A percentile compares a stretch with the other conserved stretches of the same genome.
phyloP scores from a whole-genome alignment of 1,140 invertebrate species.

The Ceratina japonica region DNA sequence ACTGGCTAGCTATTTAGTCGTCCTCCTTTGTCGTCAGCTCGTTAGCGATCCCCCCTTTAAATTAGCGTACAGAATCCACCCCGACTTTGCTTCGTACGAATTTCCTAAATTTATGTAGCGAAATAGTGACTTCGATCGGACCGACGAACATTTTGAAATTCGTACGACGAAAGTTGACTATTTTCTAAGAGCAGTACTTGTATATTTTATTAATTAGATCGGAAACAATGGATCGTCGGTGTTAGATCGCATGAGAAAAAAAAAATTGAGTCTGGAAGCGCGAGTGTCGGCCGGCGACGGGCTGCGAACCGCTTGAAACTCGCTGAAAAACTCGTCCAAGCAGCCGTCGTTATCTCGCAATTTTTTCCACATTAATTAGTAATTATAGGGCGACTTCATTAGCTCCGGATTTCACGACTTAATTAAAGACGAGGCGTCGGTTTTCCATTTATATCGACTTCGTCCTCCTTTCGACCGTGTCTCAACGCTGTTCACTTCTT shows the following conservation, averaged over 20 bases:
- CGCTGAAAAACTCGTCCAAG: slow-evolving; percentile 32
- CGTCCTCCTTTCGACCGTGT: too few species aligned
- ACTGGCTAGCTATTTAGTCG: slow-evolving; percentile 28
- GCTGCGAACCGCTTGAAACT: slow-evolving; percentile 13
- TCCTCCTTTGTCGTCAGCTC: slow-evolving; percentile 23
- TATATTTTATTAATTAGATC: background rate
- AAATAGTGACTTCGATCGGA: too few species aligned
- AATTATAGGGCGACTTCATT: slow-evolving; percentile 48
- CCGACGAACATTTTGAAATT: too few species aligned
- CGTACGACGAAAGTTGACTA: too few species aligned
- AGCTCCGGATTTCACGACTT: slow-evolving; percentile 23
- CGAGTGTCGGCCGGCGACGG: slow-evolving; percentile 20
- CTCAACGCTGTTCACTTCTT: too few species aligned
- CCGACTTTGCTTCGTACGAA: background rate
- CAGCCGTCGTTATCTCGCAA: slow-evolving; percentile 30
- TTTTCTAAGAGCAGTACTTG: too few species aligned
- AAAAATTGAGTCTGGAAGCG: slow-evolving; percentile 13
- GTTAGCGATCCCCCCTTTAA: slow-evolving; percentile 6
- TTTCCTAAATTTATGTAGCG: background rate
- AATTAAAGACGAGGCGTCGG: slow-evolving; percentile 32
- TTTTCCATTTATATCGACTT: slow-evolving; percentile 22
- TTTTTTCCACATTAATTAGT: slow-evolving; percentile 46
- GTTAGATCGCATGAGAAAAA: background rate
- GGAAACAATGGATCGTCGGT: background rate
- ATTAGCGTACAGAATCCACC: background rate